Conservation (phyloP, 2,113 vertebrate species). For the Mola mola region DNA sequence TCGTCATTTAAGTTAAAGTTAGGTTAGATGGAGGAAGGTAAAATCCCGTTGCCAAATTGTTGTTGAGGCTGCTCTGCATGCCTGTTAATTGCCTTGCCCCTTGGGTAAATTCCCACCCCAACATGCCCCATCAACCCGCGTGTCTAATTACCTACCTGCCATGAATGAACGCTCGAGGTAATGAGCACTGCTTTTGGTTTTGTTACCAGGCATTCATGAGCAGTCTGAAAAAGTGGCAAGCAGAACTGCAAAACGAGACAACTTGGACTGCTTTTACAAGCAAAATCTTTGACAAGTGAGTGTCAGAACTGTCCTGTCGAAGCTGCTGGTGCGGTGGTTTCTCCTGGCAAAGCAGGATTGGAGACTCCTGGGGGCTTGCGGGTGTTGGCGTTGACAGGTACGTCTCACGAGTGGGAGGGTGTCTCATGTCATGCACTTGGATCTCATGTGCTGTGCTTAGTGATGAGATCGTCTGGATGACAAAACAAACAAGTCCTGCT, state of each 20-base stretch:
- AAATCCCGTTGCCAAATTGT: constrained; percentile 33
- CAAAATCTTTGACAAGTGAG: constrained; percentile 17
- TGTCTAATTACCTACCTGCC: constrained; percentile 58
- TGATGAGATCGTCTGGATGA: constrained; percentile 14
- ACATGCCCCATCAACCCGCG: constrained; percentile 49
- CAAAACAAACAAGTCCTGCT: constrained; percentile 36
- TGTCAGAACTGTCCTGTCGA: constrained; percentile 25
- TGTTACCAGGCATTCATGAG: constrained; percentile 46
- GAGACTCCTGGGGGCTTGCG: constrained; percentile 13
- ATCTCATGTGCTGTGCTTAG: constrained; percentile 11
- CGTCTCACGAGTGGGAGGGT: constrained; percentile 36
- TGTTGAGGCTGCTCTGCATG: constrained; percentile 39
- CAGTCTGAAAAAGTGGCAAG: constrained; percentile 31
- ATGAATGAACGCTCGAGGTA: constrained; percentile 61
- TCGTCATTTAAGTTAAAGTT: constrained; percentile 59
- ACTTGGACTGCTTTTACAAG: constrained; percentile 33
- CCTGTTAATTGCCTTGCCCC: constrained; percentile 60
- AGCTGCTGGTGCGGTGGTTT: constrained; percentile 20
- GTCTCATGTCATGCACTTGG: constrained; percentile 24
- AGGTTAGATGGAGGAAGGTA: constrained; percentile 17
- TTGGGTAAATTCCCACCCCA: constrained; percentile 35
- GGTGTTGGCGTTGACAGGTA: constrained; percentile 17
- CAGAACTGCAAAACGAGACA: constrained; percentile 9
- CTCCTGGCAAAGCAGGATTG: neutral
- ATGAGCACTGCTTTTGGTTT: constrained; percentile 57